phyloP scores from a whole-genome alignment of 2,113 vertebrate genomes.

The Callospermophilus lateralis region DNA sequence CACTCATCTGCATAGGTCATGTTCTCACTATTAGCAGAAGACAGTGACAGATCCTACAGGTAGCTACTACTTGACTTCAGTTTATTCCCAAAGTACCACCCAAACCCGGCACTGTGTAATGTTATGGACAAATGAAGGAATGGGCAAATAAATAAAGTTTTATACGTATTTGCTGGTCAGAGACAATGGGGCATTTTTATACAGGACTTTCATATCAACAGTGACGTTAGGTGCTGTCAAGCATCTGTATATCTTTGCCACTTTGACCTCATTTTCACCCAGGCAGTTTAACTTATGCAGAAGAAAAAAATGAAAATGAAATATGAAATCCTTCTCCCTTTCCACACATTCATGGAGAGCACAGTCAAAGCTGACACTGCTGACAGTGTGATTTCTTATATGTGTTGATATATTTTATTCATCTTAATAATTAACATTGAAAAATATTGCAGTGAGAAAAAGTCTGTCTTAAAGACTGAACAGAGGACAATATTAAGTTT shows the following conservation, averaged over 20 bases:
- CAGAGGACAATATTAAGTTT: background rate
- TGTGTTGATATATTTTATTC: conserved; percentile 62
- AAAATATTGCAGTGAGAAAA: conserved; percentile 72
- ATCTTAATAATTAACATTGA: conserved; percentile 72
- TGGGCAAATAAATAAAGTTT: background rate
- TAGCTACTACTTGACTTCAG: accelerated
- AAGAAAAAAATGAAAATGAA: conserved; percentile 61
- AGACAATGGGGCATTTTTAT: conserved; percentile 10
- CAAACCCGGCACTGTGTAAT: background rate
- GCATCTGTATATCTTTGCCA: conserved; percentile 41
- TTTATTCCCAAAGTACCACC: background rate
- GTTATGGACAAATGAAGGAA: background rate
- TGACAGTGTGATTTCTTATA: conserved; percentile 40
- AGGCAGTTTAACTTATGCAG: conserved; percentile 42
- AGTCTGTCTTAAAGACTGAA: background rate
- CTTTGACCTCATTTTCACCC: conserved; percentile 26
- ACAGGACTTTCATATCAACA: background rate
- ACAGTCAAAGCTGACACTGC: conserved; percentile 25
- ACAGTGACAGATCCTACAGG: background rate
- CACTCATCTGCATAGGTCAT: background rate
- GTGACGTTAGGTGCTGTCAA: background rate
- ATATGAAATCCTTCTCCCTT: conserved; percentile 38
- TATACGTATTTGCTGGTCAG: background rate
- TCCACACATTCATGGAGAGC: conserved; percentile 41
- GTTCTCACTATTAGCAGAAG: background rate